These are phyloP conservation scores for Mareca strepera DNA, from an alignment of 2,797 vertebrate genomes.

Conservation along the genomic window DNA sequence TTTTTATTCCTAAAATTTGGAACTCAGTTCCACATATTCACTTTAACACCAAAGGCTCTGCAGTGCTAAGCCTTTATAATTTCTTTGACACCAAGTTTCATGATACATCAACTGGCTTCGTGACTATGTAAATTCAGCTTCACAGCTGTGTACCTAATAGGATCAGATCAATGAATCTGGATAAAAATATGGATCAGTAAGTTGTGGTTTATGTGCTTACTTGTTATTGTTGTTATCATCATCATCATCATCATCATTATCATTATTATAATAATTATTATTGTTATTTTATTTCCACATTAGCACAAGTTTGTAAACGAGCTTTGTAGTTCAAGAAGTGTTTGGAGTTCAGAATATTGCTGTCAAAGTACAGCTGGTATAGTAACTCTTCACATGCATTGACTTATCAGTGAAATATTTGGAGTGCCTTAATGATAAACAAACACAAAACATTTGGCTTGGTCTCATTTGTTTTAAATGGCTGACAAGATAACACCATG, in stretches of 20 bases:
- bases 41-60: neutral
- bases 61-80: neutral
- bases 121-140: neutral
- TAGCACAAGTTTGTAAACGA: neutral
- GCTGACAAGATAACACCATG: neutral
- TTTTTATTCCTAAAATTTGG: neutral
- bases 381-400: neutral
- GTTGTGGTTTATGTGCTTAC: neutral
- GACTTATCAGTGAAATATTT: neutral
- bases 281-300: neutral
- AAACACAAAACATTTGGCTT: neutral
- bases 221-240: neutral
- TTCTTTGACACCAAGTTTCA: neutral
- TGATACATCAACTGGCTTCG: neutral
- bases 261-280: too few species aligned
- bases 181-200: neutral
- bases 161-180: neutral
- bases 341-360: neutral
- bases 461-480: neutral
- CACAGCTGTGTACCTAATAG: neutral
- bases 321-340: neutral
- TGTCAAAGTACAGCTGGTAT: neutral
- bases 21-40: neutral
- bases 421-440: neutral
- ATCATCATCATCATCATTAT: too few species aligned